Percentiles rank a stretch among this genome's conserved stretches.
phyloP scores from a whole-genome alignment of 1,140 invertebrate genomes.

The Helicoverpa armigera region DNA sequence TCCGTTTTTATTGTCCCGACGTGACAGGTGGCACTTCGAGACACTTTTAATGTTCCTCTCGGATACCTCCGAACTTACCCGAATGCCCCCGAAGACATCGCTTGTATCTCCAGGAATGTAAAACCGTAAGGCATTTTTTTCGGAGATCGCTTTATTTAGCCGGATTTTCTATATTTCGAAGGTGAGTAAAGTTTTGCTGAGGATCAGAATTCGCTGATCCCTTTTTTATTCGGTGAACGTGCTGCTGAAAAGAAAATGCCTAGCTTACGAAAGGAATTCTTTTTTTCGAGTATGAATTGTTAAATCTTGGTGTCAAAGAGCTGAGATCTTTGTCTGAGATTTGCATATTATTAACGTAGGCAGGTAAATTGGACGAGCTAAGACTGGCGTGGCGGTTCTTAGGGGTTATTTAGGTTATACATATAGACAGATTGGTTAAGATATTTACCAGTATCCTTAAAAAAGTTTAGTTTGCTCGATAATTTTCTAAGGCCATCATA shows the following conservation, averaged over 20 bases:
- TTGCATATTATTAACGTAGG: conserved; percentile 35
- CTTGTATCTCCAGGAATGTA: not conserved
- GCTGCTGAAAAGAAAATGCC: conserved; percentile 18
- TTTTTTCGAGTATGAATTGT: conserved; percentile 26
- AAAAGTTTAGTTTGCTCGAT: too few species aligned
- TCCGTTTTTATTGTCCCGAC: conserved; percentile 33
- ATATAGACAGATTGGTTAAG: not conserved
- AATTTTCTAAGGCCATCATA: too few species aligned
- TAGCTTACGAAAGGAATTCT: conserved; percentile 7
- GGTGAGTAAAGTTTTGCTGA: conserved; percentile 23
- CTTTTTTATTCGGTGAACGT: conserved; percentile 17
- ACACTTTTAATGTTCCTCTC: conserved; percentile 36
- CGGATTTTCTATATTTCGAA: conserved; percentile 15
- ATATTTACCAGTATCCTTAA: too few species aligned
- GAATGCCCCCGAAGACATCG: not conserved
- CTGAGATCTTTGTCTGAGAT: conserved; percentile 16
- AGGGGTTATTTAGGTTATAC: not conserved
- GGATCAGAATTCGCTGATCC: conserved; percentile 23
- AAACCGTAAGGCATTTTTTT: conserved; percentile 3
- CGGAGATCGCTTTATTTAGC: conserved; percentile 25
- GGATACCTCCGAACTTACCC: not conserved
- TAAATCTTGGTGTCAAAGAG: conserved; percentile 28
- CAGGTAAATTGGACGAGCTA: not conserved
- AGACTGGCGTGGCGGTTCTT: not conserved
- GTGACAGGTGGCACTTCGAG: conserved; percentile 14